Base-by-base conservation (phyloP, 92 coral and sea anemone genomes). In the Epizoanthus stellaris region DNA sequence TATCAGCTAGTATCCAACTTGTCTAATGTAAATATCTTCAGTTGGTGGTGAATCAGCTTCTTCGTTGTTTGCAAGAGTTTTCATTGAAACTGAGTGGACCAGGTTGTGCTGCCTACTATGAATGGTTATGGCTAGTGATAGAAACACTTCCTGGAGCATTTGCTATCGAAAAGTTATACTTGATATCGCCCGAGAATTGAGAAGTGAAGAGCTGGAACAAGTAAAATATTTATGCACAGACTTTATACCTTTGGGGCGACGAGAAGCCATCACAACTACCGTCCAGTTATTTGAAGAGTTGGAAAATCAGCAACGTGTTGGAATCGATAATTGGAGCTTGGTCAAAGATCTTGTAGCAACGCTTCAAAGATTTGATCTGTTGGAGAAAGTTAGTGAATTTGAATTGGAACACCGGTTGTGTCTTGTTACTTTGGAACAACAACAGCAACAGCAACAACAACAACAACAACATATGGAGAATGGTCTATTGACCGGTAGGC, bases 251-350 rank as follows among this genome's bases (percentile, higher is more conserved):
- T n/a, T 75, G 38, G 66, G 67, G 3, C 47, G 42, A 21, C 53
- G 80, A 4, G 80, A 75, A 25, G 19, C 14, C 4, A 75, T 75
- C 52, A 75, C 67, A 4, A 47, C 80, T 2, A 75, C 80, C n/a
- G 1, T 75, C 23, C 66, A 34, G 49, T 34, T 75, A 2, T 75
- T 75, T 75, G 80, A 56, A 75, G 80, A 75, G 66, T 38, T 75
- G 6, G 80, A 75, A 75, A 75, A 75, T 25, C 80, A 56, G 38
- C 52, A 57, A 58, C 80, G 80, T 75, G 42, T 75, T 15, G 80
- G 80, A 57, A 56, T 75, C 23, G 80, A 75, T 58, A 75, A 75
- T 17, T 75, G 61, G 64, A 12, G 1, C 7, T 57, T 75, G 38
- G 47, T 75, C 1, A 75, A 75, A 75, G 53, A 75, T 16, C 8